phyloP scores from a whole-genome alignment of 1,140 invertebrate species.

The Orius insidiosus region DNA sequence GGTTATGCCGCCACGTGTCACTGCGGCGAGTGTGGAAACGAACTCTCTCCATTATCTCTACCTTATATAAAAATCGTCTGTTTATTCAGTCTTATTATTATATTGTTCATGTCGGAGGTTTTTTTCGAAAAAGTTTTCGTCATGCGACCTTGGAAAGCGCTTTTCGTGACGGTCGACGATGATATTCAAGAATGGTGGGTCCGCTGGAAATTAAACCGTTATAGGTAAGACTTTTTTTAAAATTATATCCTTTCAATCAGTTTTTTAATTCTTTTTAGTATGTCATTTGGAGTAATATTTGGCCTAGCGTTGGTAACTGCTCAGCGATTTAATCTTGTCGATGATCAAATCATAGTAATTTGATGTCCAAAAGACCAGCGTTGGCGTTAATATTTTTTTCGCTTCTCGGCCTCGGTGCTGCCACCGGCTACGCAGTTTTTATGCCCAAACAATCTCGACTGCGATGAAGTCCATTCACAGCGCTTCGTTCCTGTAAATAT shows the following conservation, averaged over 20 bases:
- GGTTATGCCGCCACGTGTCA: slow-evolving; percentile 50
- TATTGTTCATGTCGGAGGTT: slow-evolving; percentile 74
- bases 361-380: slow-evolving; percentile 39
- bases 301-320: slow-evolving; percentile 61
- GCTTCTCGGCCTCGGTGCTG: slow-evolving; percentile 52
- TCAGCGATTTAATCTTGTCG: slow-evolving; percentile 57
- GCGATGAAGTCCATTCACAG: slow-evolving; percentile 90
- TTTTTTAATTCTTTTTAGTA: slow-evolving; percentile 28
- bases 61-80: slow-evolving; percentile 71
- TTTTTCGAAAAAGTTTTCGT: slow-evolving; percentile 97
- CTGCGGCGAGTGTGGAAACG: slow-evolving; percentile 41
- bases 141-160: slow-evolving; percentile 80
- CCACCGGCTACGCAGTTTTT: slow-evolving; percentile 69
- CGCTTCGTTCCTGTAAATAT: slow-evolving; percentile 74
- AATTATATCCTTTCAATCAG: not conserved
- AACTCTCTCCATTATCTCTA: slow-evolving; percentile 72
- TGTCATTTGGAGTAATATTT: slow-evolving; percentile 77
- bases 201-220: slow-evolving; percentile 86
- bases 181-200: slow-evolving; percentile 93
- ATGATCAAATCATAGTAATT: slow-evolving; percentile 73
- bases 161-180: slow-evolving; percentile 94
- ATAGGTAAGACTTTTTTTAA: slow-evolving; percentile 33
- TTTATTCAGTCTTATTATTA: slow-evolving; percentile 66
- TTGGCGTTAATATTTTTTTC: slow-evolving; percentile 49
- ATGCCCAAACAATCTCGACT: slow-evolving; percentile 70